Evolutionary conservation across 1,140 invertebrate species (phyloP), one percentile per base, ranked within the genome.

Genomic region (Cotesia typhae): DNA sequence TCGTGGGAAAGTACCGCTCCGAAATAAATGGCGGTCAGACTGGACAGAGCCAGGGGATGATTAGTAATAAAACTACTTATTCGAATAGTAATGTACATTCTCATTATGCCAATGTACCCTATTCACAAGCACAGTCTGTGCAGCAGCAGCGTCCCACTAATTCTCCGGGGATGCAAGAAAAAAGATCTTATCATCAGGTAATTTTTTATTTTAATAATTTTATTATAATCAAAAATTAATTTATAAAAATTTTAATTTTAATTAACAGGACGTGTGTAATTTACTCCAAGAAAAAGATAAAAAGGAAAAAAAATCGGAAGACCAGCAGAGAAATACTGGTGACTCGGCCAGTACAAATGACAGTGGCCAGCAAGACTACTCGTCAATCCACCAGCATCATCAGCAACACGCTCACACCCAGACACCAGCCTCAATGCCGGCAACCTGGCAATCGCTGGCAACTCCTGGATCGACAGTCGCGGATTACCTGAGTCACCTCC

Each of bases 401-500:
- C 86, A 87, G 41, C 86, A 87, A 52, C 86, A 88, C 4, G 85
- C 86, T 38, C 87, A 88, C 69, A 87, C 86, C 0, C 85, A 87
- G 67, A 87, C 86, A 1, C 86, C 87, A 35, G 85, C 87, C 4
- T 84, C 85, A 57, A 88, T 88, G 87, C 87, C 87, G 3, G 85
- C 87, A 1, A 84, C 87, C 0, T 94, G 93, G 93, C 93, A 94
- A 82, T 92, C 92, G n/a, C 84, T 95, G 55, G 89, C 90, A 2
- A 90, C 92, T 5, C 90, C 92, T 36, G 92, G 92, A 60, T 92
- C 92, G 4, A 92, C 93, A 0, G 93, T 95, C 12, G 93, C 93
- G 12, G 93, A 95, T 84, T 95, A 95, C 83, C 88, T 95, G 64
- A 93, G 92, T 63, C 91, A 92, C 79, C 83, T 93, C 74, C 91